Conservation (phyloP, 2,797 vertebrate species). For the Natrix natrix region DNA sequence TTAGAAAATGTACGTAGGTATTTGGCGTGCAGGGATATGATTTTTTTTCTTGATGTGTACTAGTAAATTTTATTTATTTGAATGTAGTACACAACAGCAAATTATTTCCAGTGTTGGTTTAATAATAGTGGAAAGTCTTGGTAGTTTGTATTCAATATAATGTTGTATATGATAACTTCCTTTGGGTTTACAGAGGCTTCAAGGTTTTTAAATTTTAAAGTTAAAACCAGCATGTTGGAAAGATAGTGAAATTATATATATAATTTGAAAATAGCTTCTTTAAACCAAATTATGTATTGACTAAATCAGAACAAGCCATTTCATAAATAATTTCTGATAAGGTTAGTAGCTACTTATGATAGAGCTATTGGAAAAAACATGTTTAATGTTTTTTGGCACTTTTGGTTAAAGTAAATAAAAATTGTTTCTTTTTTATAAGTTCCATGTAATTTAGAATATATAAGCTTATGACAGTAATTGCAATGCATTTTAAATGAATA, state of each 20-base stretch:
- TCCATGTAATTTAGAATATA: neutral
- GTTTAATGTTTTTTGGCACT: neutral
- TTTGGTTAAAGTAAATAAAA: neutral
- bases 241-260: slow-evolving; percentile 15
- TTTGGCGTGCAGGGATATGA: neutral
- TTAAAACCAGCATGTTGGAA: slow-evolving; percentile 4
- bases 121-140: neutral
- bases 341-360: neutral
- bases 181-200: neutral
- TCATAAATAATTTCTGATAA: neutral
- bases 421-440: neutral
- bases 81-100: neutral
- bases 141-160: neutral
- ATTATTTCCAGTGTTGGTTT: neutral
- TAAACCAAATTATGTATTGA: neutral
- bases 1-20: neutral
- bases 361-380: neutral
- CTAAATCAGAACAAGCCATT: neutral
- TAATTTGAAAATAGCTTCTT: neutral
- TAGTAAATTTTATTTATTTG: neutral
- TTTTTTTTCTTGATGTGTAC: neutral
- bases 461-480: neutral
- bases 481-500: neutral
- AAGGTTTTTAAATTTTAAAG: slow-evolving; percentile 11
- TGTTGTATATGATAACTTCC: slow-evolving; percentile 7